These are phyloP conservation scores for Chelmon rostratus DNA, from an alignment of 2,797 vertebrate genomes.

Conservation along the genomic window DNA sequence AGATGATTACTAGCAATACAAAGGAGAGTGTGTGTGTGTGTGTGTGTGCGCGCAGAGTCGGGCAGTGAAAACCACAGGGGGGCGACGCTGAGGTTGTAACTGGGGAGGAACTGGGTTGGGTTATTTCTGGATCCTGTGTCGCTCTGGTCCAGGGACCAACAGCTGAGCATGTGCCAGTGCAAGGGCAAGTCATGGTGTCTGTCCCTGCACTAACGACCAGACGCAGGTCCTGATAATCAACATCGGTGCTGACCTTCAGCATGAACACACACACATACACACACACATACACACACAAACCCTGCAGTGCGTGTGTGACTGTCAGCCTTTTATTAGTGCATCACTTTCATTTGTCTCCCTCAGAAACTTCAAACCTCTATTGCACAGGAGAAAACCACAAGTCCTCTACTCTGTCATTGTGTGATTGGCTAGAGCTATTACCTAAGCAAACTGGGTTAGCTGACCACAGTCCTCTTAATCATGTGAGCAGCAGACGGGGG, in stretches of 20 bases:
- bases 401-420: constrained; percentile 53
- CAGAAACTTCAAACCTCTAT: constrained; percentile 38
- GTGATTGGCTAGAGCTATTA: constrained; percentile 49
- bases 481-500: constrained; percentile 30
- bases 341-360: constrained; percentile 44
- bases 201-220: constrained; percentile 38
- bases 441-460: constrained; percentile 55
- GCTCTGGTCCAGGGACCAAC: constrained; percentile 57
- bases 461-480: constrained; percentile 37
- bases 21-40: constrained; percentile 12
- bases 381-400: constrained; percentile 31
- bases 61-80: constrained; percentile 46
- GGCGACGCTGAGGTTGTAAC: constrained; percentile 73
- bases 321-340: constrained; percentile 3
- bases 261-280: not conserved
- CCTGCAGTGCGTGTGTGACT: constrained; percentile 8
- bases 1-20: constrained; percentile 47
- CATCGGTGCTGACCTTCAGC: constrained; percentile 63
- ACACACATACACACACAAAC: constrained; percentile 13
- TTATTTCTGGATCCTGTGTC: constrained; percentile 76
- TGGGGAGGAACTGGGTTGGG: constrained; percentile 70
- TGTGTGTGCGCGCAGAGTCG: not conserved
- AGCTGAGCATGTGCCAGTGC: constrained; percentile 79
- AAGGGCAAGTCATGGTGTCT: constrained; percentile 61
- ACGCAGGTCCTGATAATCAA: constrained; percentile 48